phyloP scores from a whole-genome alignment of 1,140 invertebrate genomes.

The Bombus superbus region DNA sequence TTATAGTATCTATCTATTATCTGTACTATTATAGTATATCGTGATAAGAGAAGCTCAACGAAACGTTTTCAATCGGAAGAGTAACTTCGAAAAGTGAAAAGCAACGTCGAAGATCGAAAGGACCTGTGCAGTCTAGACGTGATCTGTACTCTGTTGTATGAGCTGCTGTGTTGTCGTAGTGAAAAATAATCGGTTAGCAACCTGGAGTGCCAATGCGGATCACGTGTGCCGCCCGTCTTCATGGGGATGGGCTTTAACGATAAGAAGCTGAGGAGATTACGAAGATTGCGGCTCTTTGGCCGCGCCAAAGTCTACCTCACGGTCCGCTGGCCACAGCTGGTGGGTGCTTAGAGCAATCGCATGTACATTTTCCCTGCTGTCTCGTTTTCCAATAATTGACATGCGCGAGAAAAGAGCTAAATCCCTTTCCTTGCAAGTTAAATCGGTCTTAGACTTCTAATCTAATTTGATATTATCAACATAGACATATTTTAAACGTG shows the following conservation, averaged over 20 bases:
- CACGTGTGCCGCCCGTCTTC: constrained; percentile 80
- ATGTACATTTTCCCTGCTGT: constrained; percentile 36
- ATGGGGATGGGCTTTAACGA: constrained; percentile 84
- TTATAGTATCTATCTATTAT: too few species aligned
- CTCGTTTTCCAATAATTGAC: constrained; percentile 37
- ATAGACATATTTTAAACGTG: not conserved
- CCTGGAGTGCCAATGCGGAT: constrained; percentile 82
- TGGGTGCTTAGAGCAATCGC: constrained; percentile 70
- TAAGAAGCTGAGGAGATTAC: constrained; percentile 84
- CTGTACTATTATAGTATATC: too few species aligned
- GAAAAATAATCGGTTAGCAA: constrained; percentile 72
- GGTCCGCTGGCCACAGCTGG: constrained; percentile 86
- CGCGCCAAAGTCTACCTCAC: constrained; percentile 86
- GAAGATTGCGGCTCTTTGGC: constrained; percentile 86
- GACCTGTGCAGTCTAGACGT: not conserved
- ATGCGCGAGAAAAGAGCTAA: not conserved
- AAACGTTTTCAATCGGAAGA: not conserved
- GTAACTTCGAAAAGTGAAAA: not conserved
- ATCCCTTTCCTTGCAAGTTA: not conserved
- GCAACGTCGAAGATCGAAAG: not conserved
- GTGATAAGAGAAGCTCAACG: not conserved
- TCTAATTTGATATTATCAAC: not conserved
- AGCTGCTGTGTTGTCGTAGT: constrained; percentile 60
- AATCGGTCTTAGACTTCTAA: not conserved
- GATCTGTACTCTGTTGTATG: constrained; percentile 46